A percentile compares a stretch with the other conserved stretches of the same genome.
Conservation (phyloP, 2,113 vertebrate genomes). For the Tringa solitaria region DNA sequence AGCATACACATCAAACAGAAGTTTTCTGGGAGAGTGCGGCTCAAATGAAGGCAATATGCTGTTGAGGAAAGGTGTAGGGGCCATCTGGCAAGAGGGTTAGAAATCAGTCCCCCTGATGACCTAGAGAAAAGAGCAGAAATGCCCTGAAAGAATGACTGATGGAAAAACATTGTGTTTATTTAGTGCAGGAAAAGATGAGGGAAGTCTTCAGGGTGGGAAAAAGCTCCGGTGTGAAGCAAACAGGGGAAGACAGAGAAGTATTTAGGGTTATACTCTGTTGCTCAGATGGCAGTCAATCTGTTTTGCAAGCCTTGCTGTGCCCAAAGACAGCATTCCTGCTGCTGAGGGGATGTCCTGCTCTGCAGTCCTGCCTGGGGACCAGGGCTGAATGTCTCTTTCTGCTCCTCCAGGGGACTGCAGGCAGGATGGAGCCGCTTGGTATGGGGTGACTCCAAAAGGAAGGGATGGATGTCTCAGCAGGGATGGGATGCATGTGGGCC, state of each 20-base stretch:
- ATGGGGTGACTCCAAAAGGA: neutral
- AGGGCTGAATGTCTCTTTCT: neutral
- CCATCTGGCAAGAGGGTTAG: neutral
- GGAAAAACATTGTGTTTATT: neutral
- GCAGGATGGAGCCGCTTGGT: neutral
- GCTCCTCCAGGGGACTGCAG: neutral
- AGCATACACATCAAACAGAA: neutral
- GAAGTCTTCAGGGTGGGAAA: neutral
- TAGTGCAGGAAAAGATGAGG: neutral
- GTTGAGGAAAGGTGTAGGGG: neutral
- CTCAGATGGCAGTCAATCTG: neutral
- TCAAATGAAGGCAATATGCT: neutral
- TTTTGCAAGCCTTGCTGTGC: neutral
- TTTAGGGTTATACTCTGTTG: neutral
- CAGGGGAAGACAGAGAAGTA: neutral
- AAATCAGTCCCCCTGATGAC: neutral
- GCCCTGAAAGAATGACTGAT: neutral
- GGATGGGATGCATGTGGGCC: rapidly evolving
- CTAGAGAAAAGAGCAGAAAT: neutral
- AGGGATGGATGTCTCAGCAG: neutral
- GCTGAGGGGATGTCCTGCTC: neutral
- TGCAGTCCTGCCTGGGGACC: neutral
- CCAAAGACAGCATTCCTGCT: neutral
- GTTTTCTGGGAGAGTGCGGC: neutral
- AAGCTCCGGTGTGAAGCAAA: neutral